These are phyloP conservation scores for Cettia cetti DNA, from an alignment of 2,113 vertebrate genomes.

Conservation along the genomic window DNA sequence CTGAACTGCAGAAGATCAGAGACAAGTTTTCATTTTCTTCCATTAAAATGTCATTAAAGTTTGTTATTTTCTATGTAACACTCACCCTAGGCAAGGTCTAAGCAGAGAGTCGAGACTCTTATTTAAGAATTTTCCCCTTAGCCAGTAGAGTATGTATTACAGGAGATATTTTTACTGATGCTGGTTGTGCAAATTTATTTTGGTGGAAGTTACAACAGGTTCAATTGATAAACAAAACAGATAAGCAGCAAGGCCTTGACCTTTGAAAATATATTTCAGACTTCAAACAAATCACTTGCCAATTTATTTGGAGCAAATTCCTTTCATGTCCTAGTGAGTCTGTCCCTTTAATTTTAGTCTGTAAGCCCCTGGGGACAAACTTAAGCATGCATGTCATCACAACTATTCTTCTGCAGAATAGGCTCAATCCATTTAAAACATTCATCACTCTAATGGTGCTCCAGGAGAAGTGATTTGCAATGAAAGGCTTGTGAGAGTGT, in stretches of 20 bases:
- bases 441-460: neutral
- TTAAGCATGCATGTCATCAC: neutral
- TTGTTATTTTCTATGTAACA: neutral
- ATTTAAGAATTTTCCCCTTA: neutral
- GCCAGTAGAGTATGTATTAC: neutral
- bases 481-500: neutral
- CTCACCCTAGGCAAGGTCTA: neutral
- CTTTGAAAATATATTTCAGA: neutral
- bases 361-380: neutral
- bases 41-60: neutral
- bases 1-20: neutral
- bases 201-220: neutral
- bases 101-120: neutral
- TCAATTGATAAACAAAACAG: neutral
- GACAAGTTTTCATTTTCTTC: neutral
- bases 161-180: neutral
- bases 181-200: neutral
- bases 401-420: neutral
- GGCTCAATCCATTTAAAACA: neutral
- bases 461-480: conserved; percentile 6
- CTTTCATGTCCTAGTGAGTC: neutral
- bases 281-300: neutral
- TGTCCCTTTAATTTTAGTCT: neutral
- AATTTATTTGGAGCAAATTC: neutral
- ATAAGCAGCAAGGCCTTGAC: neutral